Base-by-base conservation (phyloP, 2,113 vertebrate species). In the Gnathonemus longibarbis region DNA sequence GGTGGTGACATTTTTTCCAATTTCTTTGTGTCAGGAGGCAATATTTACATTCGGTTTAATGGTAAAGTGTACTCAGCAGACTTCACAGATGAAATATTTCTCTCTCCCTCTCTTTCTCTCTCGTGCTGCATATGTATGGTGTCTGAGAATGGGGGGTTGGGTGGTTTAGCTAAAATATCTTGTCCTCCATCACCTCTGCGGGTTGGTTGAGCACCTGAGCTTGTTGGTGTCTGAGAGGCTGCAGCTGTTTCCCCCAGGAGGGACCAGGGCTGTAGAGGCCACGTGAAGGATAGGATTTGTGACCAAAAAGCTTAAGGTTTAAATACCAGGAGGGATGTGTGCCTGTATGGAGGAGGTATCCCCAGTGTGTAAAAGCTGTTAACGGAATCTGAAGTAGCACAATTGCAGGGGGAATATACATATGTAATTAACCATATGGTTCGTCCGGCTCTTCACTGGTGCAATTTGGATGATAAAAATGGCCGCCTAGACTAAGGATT, bases 11-110 rank as follows among this genome's bases (percentile, higher is more conserved):
- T 56, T 56, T 62, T 39, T 39, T 19, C 87, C 17, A 24, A 17
- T 39, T 62, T 39, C 27, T 56, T 66, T 27, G 87, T 42, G 53
- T 45, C 19, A 39, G 39, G 53, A 17, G 53, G 52, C 31, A 21
- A 88, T 88, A 66, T 88, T 88, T 66, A 88, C 21, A n/a, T 39
- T 52, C 39, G 9, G 31, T 15, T 88, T 88, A 58, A 58, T 45
- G 53, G 31, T 88, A 39, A 88, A 42, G 49, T 58, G 53, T 58
- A 35, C 50, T 88, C 70, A 42, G 35, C 74, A 19, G 74, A 80
- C 74, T 19, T 52, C 53, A n/a, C 49, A 48, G 85, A 27, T 8
- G 2, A 53, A 10, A 53, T 87, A 50, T 87, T 48, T 21, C 27
- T 21, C 31, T 24, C 24, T 66, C 42, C 3, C 31, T 66, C 9